Conservation (phyloP, 2,888 invertebrate genomes). For the Caprella mutica region DNA sequence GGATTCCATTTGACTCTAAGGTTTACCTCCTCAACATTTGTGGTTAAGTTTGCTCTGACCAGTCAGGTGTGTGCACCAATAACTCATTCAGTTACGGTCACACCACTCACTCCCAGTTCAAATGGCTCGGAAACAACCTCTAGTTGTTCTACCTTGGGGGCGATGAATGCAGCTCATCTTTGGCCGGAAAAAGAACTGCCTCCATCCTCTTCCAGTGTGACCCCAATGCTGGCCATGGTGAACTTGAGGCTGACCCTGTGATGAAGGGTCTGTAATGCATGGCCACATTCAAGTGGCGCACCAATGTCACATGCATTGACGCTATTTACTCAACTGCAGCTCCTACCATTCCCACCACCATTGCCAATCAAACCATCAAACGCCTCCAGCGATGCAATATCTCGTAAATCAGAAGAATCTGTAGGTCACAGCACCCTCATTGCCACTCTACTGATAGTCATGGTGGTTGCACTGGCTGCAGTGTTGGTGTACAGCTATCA, state of each 20-base stretch:
- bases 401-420: too few species aligned
- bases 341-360: background rate
- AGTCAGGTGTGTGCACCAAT: slow-evolving; percentile 16
- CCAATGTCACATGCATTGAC: slow-evolving; percentile 30
- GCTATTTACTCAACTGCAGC: slow-evolving; percentile 15
- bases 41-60: slow-evolving; percentile 18
- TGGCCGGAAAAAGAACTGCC: slow-evolving; percentile 18
- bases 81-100: slow-evolving; percentile 20
- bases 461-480: background rate
- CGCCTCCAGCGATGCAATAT: too few species aligned
- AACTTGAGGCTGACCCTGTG: slow-evolving; percentile 20
- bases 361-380: background rate
- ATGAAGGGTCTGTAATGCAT: slow-evolving; percentile 18
- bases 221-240: slow-evolving; percentile 22
- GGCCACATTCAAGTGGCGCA: slow-evolving; percentile 24
- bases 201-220: slow-evolving; percentile 24
- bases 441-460: background rate
- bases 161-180: background rate
- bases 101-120: slow-evolving; percentile 12
- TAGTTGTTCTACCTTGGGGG: slow-evolving; percentile 18
- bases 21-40: slow-evolving; percentile 20
- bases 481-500: background rate
- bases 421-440: too few species aligned
- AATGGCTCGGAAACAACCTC: slow-evolving; percentile 16
- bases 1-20: slow-evolving; percentile 8